phyloP scores from a whole-genome alignment of 2,113 vertebrate genomes.

The Caranx melampygus region DNA sequence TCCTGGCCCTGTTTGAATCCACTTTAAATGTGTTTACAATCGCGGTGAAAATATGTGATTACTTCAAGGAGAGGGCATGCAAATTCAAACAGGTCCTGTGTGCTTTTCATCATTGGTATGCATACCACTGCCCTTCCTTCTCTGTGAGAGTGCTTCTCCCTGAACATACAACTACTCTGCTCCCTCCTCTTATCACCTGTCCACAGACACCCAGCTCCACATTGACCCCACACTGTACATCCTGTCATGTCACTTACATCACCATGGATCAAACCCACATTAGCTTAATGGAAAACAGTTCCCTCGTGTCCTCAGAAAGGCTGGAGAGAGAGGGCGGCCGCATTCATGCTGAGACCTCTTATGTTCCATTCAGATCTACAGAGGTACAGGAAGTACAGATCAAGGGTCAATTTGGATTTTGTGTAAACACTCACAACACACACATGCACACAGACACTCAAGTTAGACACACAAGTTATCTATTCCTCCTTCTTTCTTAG shows the following conservation, averaged over 20 bases:
- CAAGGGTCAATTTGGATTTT: conserved; percentile 60
- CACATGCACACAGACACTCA: neutral
- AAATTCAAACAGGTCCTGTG: conserved; percentile 72
- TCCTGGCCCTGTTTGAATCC: conserved; percentile 66
- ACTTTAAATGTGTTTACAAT: conserved; percentile 50
- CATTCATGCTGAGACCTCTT: conserved; percentile 61
- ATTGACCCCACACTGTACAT: conserved; percentile 61
- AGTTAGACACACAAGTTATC: conserved; percentile 5
- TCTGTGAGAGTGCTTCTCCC: conserved; percentile 50
- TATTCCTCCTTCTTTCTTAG: neutral
- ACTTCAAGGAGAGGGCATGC: conserved; percentile 73
- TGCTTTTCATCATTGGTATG: conserved; percentile 65
- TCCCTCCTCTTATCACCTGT: conserved; percentile 60
- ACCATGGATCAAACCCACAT: conserved; percentile 69
- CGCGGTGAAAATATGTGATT: conserved; percentile 55
- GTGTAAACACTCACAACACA: conserved; percentile 11
- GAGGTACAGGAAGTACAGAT: conserved; percentile 70
- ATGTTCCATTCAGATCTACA: conserved; percentile 58
- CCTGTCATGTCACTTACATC: conserved; percentile 70
- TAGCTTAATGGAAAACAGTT: conserved; percentile 74
- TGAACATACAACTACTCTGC: conserved; percentile 43
- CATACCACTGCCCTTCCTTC: conserved; percentile 50
- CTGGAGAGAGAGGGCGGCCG: conserved; percentile 17
- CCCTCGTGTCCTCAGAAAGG: conserved; percentile 63
- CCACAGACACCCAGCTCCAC: conserved; percentile 62